Base-by-base conservation (phyloP, 2,888 invertebrate genomes). In the Pterobdella sp. region DNA sequence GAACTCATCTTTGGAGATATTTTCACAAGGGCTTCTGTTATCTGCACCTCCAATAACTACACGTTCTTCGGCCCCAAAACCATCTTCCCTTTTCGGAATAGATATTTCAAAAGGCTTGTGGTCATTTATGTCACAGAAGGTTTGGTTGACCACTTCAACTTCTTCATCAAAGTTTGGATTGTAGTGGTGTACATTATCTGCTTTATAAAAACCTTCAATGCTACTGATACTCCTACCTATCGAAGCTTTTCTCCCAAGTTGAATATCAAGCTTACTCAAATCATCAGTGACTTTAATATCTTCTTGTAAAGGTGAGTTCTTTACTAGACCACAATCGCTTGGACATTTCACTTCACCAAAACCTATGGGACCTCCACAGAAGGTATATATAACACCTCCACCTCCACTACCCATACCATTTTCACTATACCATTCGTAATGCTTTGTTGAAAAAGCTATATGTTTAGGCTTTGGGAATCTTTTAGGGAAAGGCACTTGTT, bases 131-230 rank as follows among this genome's bases (percentile, higher is more conserved):
- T 18, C 10, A 7, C 7, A 14, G 60, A 56, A 56, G 26, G 14
- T 26, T 56, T 56, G n/a, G 60, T n/a, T 56, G n/a, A 56, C 26
- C n/a, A 56, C n/a, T n/a, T 56, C 60, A 22, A 26, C n/a, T n/a
- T 56, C n/a, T 4, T 22, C 60, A 26, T 18, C 18, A 26, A 56
- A 56, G 4, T 26, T 56, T 7, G 42, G 42, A n/a, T 56, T 56
- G n/a, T 56, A 56, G n/a, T 56, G 60, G 60, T 56, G 60, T 3
- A 56, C 60, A 26, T 56, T 56, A n/a, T 56, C 60, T 4, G 60
- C 60, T 3, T 22, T 18, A 26, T 56, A 56, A 56, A 56, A 26
- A n/a, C 60, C 60, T 22, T 56, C 60, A 56, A 56, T 56, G n/a
- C 60, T 56, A 26, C 60, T 56, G 4, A 56, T 56, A 22, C 60